Evolutionary conservation across 53 echinoderm and acorn worm genomes (phyloP), one percentile per base, ranked within the genome.

Genomic region (Apostichopus leukothele): DNA sequence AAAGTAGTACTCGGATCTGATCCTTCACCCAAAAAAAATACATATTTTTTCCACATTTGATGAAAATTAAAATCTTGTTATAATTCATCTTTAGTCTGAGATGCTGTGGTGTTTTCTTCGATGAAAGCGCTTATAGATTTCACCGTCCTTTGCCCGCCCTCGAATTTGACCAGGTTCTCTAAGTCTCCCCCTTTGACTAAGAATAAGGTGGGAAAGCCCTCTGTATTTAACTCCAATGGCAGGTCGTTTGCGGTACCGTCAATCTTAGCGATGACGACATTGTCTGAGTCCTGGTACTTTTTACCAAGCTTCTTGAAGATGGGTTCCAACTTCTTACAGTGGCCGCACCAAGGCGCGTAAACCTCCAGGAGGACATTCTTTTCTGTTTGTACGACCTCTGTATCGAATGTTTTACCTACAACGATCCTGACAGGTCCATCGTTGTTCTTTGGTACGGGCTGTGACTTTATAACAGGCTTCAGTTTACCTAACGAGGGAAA

Each of bases 301-400:
- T 99, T 99, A 91, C 94, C 99, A 9, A 99, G 91, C 86, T 99
- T 94, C 75, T 96, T 99, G 94, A 89, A 99, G 7, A 86, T 83
- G 1, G 99, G 99, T 51, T 99, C 99, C 7, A 99, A 90, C 51
- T 94, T 95, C 61, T 99, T 99, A 83, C 99, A 99, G 80, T 99
- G 99, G n/a, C 99, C 99, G 59, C 99, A 99, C 99, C 99, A 99
- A 1, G 99, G 99, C 10, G 99, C 99, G 68, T 99, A 99, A 8
- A 99, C 86, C 91, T 98, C 99, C 5, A 98, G 78, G 77, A 98
- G 73, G 50, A 99, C 99, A 7, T 93, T 93, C 73, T 94, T 99
- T 4, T 88, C 84, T 13, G 91, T 83, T 50, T 99, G 94, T 8
- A 93, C 84, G 67, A 99, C 99, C 10, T 96, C 88, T 67, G 93